Conservation (phyloP, 2,888 invertebrate genomes). For the Eudemis profundana region DNA sequence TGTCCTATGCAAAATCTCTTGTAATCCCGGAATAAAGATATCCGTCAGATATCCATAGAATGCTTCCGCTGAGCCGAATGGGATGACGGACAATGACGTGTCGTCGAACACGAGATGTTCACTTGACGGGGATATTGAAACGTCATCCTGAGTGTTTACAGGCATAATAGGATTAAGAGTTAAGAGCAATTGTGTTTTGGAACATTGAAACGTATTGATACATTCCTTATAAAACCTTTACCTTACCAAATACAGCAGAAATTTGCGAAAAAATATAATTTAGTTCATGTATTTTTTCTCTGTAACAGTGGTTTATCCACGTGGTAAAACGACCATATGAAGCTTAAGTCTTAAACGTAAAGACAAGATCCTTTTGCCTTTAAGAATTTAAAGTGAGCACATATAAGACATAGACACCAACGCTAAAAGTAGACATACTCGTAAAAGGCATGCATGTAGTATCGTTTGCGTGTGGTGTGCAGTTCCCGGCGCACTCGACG, state of each 20-base stretch:
- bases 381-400: neutral
- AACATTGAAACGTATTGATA: conserved; percentile 59
- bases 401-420: conserved; percentile 18
- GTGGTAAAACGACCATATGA: neutral
- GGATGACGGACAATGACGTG: conserved; percentile 61
- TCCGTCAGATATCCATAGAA: conserved; percentile 70
- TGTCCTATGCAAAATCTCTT: conserved; percentile 82
- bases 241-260: conserved; percentile 6
- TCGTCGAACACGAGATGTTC: conserved; percentile 67
- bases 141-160: conserved; percentile 73
- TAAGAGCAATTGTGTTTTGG: conserved; percentile 67
- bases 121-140: conserved; percentile 73
- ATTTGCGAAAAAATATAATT: conserved; percentile 15
- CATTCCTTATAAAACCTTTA: conserved; percentile 49
- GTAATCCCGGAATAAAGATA: conserved; percentile 82
- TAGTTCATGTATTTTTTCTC: too few relatives aligned
- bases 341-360: neutral
- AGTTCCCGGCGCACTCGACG: conserved; percentile 34
- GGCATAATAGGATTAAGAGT: conserved; percentile 79
- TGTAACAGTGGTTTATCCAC: neutral
- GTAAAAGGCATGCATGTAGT: conserved; percentile 45
- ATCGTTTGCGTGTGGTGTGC: conserved; percentile 42
- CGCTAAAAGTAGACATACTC: conserved; percentile 12
- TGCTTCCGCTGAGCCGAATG: conserved; percentile 73
- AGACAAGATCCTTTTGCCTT: neutral